Base-by-base conservation (phyloP, 2,113 vertebrate genomes). In the Benitochromis conjunctus region DNA sequence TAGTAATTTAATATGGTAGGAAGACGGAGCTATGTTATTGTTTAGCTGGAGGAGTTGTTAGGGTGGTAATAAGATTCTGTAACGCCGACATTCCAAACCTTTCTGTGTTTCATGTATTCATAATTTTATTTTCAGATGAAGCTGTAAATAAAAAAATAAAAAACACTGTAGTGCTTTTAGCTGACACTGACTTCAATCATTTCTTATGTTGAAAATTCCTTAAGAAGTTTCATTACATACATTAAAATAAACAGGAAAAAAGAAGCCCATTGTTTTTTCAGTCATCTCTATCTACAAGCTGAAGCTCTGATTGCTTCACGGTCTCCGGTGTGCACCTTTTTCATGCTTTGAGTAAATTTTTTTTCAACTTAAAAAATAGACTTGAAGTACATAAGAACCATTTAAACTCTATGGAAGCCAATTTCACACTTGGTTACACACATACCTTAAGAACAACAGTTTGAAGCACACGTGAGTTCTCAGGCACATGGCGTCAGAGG, bases 401-500 rank as follows among this genome's bases (percentile, higher is more conserved):
- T 85, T 82, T 85, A 83, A 89, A 76, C 21, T 60, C 66, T 60
- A 77, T 89, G 85, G 69, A 85, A 89, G 54, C 62, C 86, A 84
- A 89, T 91, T 85, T 91, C 85, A 87, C 82, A 87, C 43, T 91
- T 83, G 80, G 87, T 71, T 55, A 55, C 82, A 80, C 85, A 66
- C 85, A 87, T 69, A 87, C 85, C 74, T 89, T 87, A 74, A 51
- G 55, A 89, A 89, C 79, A 82, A 91, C 87, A 82, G 60, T 55
- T 16, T 66, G 48, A 79, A 86, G 80, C 11, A 18, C 57, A 77
- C 55, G 36, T 16, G 4, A 14, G 58, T 24, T 64, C 51, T 56
- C 55, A 64, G 48, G 29, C 58, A 9, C 16, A 13, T 48, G 29
- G n/a, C 9, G 5, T 58, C 36, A 80, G 38, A 41, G 8, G 3